These are phyloP conservation scores for Leucophora obtusa DNA, from an alignment of 2,888 invertebrate genomes.

Conservation along the genomic window DNA sequence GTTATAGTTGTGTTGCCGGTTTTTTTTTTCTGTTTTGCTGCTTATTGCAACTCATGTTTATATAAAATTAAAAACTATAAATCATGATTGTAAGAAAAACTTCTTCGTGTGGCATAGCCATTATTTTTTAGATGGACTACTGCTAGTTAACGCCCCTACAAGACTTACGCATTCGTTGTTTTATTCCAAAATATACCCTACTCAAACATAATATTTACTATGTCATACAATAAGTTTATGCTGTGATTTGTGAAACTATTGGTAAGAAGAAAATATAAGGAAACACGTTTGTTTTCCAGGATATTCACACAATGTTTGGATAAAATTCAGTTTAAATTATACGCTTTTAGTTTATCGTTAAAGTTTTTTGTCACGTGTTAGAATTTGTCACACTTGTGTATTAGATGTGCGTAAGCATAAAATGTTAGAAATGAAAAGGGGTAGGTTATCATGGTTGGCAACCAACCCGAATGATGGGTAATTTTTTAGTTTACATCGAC, in stretches of 20 bases:
- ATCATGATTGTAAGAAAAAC: slow-evolving; percentile 48
- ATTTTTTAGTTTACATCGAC: no score
- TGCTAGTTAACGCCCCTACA: slow-evolving; percentile 32
- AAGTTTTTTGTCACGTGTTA: slow-evolving; percentile 17
- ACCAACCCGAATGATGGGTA: no score
- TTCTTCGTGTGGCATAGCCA: slow-evolving; percentile 47
- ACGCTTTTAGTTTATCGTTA: neutral
- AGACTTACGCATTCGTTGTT: slow-evolving; percentile 7
- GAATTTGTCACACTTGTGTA: slow-evolving; percentile 28
- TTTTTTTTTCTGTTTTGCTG: neutral
- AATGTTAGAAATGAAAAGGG: neutral
- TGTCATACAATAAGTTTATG: neutral
- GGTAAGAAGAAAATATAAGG: neutral
- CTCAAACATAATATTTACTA: neutral
- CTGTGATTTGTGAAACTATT: neutral
- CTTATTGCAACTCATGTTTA: slow-evolving; percentile 45
- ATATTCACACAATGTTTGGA: neutral
- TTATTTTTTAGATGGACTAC: slow-evolving; percentile 33
- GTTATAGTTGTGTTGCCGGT: neutral
- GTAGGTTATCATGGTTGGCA: no score
- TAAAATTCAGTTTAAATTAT: slow-evolving; percentile 11
- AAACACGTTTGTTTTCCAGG: slow-evolving; percentile 1
- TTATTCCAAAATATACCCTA: slow-evolving; percentile 5
- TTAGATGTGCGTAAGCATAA: neutral
- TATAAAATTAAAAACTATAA: slow-evolving; percentile 62